phyloP scores from a whole-genome alignment of 2,113 vertebrate genomes.

The Micromys minutus region DNA sequence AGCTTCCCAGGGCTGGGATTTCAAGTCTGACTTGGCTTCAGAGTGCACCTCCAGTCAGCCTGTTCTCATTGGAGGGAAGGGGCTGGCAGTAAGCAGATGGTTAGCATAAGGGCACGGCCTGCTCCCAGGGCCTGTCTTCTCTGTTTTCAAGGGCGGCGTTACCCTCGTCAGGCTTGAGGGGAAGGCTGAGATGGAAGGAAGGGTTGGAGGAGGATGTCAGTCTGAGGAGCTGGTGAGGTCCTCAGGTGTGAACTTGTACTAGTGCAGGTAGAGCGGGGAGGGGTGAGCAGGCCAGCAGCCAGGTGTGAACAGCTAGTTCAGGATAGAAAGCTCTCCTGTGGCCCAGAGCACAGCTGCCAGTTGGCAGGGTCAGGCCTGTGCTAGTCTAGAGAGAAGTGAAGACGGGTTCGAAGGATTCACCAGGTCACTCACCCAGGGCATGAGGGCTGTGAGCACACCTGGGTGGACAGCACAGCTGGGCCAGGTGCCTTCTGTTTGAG shows the following conservation, averaged over 20 bases:
- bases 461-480: neutral
- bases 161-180: neutral
- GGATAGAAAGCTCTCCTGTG: neutral
- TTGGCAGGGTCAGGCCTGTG: neutral
- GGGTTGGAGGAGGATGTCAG: neutral
- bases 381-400: neutral
- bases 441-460: neutral
- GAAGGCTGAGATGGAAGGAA: neutral
- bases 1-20: neutral
- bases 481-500: neutral
- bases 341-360: neutral
- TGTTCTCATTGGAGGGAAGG: neutral
- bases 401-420: neutral
- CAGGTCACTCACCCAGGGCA: neutral
- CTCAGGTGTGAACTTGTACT: neutral
- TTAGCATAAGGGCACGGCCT: neutral
- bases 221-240: neutral
- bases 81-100: neutral
- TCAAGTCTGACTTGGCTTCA: slow-evolving; percentile 44
- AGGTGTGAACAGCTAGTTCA: neutral
- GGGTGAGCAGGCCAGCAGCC: neutral
- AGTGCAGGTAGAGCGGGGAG: neutral
- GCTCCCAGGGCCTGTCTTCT: neutral
- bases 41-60: neutral
- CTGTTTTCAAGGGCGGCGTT: neutral